Evolutionary conservation across 2,113 vertebrate genomes (phyloP), one percentile per base, ranked within the genome.

Genomic region (Pluvialis apricaria): DNA sequence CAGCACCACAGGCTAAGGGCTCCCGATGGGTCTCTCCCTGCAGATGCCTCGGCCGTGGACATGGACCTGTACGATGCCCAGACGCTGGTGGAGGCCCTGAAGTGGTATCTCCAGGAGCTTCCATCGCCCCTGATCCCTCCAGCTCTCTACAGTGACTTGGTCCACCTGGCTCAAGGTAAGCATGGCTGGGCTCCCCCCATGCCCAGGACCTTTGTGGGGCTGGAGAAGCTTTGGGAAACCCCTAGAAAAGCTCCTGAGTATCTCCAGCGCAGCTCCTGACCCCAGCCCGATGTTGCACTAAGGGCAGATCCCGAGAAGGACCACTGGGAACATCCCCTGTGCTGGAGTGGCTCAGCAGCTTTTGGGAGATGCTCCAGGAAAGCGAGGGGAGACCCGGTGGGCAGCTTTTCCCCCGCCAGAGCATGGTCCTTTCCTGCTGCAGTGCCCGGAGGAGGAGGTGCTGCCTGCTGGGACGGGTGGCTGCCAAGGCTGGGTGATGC

Each of bases 131-230:
- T 98, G 87, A 95, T 99, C 91, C 98, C 98, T 21, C 89, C 98
- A 31, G 65, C 92, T 11, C 96, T 98, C 93, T 98, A 98, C 97
- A 98, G 90, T 7, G 98, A 99, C 88, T 94, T 99, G 92, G 80
- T 99, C 86, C 98, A 97, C 96, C 96, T 98, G 62, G 98, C 98
- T 96, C 98, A 99, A 98, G 99, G 99, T 99, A 97, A 98, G 81
- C 58, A 58, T 2, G 2, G 11, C 2, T 0, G 0, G 44, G 28
- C 17, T 68, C 2, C 6, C 15, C 5, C 3, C 1, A 2, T 0
- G 4, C 7, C 9, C 17, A 12, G 28, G 17, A 62, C 3, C 5
- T 58, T 25, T 34, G 11, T 28, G 70, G 19, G 26, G n/a, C 68
- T 88, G 69, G 11, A 76, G 69, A 13, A 55, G 54, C 9, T 89